Percentiles rank a stretch among this genome's conserved stretches.
These are phyloP conservation scores for Antechinus flavipes DNA, from an alignment of 2,113 vertebrate genomes.

Conservation along the genomic window DNA sequence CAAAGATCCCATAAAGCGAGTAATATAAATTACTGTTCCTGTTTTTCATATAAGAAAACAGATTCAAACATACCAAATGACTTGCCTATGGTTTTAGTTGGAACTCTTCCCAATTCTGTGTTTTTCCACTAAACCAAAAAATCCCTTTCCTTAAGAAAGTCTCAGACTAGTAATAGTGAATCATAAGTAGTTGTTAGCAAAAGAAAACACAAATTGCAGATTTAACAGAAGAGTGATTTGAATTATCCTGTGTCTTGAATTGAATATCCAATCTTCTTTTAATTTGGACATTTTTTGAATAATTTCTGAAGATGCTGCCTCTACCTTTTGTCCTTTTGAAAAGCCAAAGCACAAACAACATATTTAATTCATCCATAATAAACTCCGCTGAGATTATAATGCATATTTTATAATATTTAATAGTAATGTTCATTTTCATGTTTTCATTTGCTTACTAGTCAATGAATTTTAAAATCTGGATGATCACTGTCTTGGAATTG, in stretches of 20 bases:
- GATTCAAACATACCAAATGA: not conserved
- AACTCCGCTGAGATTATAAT: not conserved
- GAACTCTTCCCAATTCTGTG: not conserved
- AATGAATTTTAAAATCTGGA: conserved; percentile 30
- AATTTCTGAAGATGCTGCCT: not conserved
- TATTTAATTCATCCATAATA: not conserved
- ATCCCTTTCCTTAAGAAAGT: conserved; percentile 5
- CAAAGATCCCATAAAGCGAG: not conserved
- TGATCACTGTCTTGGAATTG: not conserved
- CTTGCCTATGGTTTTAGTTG: not conserved
- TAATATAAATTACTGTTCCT: not conserved
- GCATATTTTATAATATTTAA: not conserved
- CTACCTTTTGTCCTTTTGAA: conserved; percentile 4
- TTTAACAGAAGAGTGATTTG: not conserved
- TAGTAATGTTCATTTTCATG: not conserved
- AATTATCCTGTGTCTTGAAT: not conserved
- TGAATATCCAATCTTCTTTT: not conserved
- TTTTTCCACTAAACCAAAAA: not conserved
- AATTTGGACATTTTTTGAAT: not conserved
- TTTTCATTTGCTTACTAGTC: not conserved
- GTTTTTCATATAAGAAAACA: not conserved
- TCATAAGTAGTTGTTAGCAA: not conserved
- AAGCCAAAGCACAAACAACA: not conserved
- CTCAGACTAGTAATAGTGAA: conserved; percentile 28
- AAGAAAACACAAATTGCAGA: not conserved